These are phyloP conservation scores for Stenichneumon culpator DNA, from an alignment of 2,888 invertebrate genomes.

Conservation along the genomic window DNA sequence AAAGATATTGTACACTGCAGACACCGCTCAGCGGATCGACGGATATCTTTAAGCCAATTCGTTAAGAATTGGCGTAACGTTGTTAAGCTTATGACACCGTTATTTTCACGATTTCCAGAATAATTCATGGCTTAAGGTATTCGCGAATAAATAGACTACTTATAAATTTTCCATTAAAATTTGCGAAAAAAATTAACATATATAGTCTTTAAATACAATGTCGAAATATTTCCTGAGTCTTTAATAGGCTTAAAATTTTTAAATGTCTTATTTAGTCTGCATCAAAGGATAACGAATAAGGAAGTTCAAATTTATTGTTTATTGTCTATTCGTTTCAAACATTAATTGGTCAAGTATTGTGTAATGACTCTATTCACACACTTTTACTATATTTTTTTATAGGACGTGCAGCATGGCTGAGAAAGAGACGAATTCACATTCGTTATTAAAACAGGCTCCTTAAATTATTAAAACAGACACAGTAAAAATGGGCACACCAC, in stretches of 20 bases:
- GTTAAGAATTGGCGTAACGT: slow-evolving; percentile 1
- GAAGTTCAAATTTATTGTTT: background rate
- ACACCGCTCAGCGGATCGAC: background rate
- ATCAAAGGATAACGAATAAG: slow-evolving; percentile 4
- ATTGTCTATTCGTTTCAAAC: background rate
- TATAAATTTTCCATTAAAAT: background rate
- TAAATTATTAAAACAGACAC: too few relatives aligned
- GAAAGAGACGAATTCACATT: background rate
- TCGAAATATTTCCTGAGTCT: slow-evolving; percentile 4
- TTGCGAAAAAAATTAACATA: slow-evolving; percentile 9
- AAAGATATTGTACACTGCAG: slow-evolving; percentile 5
- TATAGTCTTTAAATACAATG: background rate
- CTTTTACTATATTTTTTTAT: slow-evolving; percentile 9
- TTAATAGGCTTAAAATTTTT: slow-evolving; percentile 1
- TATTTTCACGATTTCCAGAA: slow-evolving; percentile 8
- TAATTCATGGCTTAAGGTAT: background rate
- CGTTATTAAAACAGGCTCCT: background rate
- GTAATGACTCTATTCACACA: background rate
- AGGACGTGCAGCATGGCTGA: background rate
- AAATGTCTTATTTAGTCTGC: slow-evolving; percentile 4
- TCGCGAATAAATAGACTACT: background rate
- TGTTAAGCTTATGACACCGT: background rate
- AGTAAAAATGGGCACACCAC: background rate
- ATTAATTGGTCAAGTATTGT: background rate
- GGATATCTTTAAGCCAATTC: background rate